These are phyloP conservation scores for Lepidurus apus DNA, from an alignment of 1,140 invertebrate species.

Conservation along the genomic window DNA sequence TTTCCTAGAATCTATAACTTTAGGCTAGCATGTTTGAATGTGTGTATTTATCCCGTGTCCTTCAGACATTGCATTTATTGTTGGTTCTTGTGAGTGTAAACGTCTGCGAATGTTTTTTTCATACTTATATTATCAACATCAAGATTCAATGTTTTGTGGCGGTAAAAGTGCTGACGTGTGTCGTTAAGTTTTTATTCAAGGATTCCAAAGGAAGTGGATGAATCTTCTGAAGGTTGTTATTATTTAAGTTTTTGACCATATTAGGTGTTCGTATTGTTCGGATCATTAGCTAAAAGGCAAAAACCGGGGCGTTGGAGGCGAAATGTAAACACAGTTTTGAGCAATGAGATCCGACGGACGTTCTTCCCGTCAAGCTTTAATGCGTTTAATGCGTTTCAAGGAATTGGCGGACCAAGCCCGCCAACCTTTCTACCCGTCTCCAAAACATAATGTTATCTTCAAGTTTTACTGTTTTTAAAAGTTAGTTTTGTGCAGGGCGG, in stretches of 20 bases:
- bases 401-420: background rate
- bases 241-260: slow-evolving; percentile 5
- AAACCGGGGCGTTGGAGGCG: background rate
- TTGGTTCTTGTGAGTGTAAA: too few species aligned
- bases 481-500: background rate
- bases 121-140: too few species aligned
- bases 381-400: background rate
- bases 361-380: slow-evolving; percentile 2
- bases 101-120: too few species aligned
- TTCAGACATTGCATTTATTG: too few species aligned
- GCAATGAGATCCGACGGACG: background rate
- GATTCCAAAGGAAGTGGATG: background rate
- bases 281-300: background rate
- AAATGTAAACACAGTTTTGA: background rate
- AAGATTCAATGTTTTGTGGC: too few species aligned
- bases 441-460: too few species aligned
- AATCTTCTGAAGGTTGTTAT: background rate
- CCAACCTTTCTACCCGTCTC: background rate
- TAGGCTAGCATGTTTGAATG: too few species aligned
- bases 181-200: background rate
- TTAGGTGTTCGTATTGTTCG: background rate
- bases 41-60: too few species aligned
- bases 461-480: too few species aligned
- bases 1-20: too few species aligned
- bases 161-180: too few species aligned